Percentiles rank a stretch among this genome's conserved stretches.
phyloP scores from a whole-genome alignment of 1,140 invertebrate genomes.

The Drosophila lacteicornis region DNA sequence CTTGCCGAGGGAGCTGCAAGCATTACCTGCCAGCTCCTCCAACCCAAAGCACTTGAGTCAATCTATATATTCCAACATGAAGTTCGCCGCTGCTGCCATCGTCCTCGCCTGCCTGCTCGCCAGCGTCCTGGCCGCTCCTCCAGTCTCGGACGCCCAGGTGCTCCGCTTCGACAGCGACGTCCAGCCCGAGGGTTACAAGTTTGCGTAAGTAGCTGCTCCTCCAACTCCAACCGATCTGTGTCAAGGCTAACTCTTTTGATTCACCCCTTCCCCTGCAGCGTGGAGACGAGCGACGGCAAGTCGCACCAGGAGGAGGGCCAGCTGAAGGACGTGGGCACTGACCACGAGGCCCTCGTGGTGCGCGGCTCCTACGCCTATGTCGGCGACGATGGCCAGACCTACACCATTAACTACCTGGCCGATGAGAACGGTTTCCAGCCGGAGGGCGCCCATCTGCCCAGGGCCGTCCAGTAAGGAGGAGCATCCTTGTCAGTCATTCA shows the following conservation, averaged over 20 bases:
- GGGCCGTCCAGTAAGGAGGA: constrained; percentile 54
- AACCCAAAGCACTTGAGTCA: constrained; percentile 42
- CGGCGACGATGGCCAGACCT: constrained; percentile 89
- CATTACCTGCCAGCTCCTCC: constrained; percentile 71
- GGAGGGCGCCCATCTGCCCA: constrained; percentile 86
- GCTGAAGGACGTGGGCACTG: constrained; percentile 86
- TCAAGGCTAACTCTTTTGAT: constrained; percentile 60
- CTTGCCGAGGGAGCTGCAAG: constrained; percentile 47
- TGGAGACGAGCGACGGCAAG: constrained; percentile 90
- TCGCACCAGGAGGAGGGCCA: constrained; percentile 88
- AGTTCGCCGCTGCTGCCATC: constrained; percentile 38
- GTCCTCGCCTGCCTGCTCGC: constrained; percentile 44
- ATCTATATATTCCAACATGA: constrained; percentile 45
- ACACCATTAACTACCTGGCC: constrained; percentile 89
- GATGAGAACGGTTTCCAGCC: constrained; percentile 92
- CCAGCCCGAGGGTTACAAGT: constrained; percentile 72
- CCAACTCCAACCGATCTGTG: constrained; percentile 37
- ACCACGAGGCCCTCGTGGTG: constrained; percentile 86
- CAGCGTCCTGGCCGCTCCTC: constrained; percentile 54
- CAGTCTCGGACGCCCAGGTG: constrained; percentile 56
- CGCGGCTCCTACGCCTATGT: constrained; percentile 87
- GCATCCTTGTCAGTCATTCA: not conserved
- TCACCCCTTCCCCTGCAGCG: constrained; percentile 80
- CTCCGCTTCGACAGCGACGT: constrained; percentile 69
- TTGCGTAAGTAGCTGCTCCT: constrained; percentile 50